A percentile compares a stretch with the other conserved stretches of the same genome.
phyloP scores from a whole-genome alignment of 2,888 invertebrate genomes.

The Parapristionchus giblindavisi region DNA sequence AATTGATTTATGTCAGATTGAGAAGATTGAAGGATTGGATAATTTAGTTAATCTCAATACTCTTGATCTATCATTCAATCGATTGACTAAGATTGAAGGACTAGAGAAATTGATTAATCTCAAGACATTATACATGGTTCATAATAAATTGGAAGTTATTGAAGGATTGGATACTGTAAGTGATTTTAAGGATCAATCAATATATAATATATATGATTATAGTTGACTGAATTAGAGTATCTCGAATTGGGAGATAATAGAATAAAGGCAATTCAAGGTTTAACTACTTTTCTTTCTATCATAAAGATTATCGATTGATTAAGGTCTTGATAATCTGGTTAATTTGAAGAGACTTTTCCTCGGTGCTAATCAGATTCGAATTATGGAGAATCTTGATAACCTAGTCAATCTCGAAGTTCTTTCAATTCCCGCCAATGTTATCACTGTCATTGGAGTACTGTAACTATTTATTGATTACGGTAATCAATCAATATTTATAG shows the following conservation, averaged over 20 bases:
- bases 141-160: conserved; percentile 73
- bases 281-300: not conserved
- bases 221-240: conserved; percentile 78
- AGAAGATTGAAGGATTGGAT: conserved; percentile 87
- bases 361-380: conserved; percentile 92
- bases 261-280: conserved; percentile 74
- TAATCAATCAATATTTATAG: conserved; percentile 74
- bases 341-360: conserved; percentile 77
- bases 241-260: conserved; percentile 93
- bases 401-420: conserved; percentile 51
- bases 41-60: conserved; percentile 87
- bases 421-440: conserved; percentile 56
- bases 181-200: not conserved
- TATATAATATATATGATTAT: conserved; percentile 24
- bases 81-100: conserved; percentile 73
- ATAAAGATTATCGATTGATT: not conserved
- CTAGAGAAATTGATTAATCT: conserved; percentile 70
- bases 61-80: conserved; percentile 93
- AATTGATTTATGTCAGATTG: conserved; percentile 21
- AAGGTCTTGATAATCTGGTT: conserved; percentile 45
- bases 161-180: conserved; percentile 75
- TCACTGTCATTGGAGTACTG: conserved; percentile 45
- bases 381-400: conserved; percentile 74
- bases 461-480: not conserved
- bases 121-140: conserved; percentile 72